Base-by-base conservation (phyloP, 2,113 vertebrate genomes). In the Laticauda laticaudata region DNA sequence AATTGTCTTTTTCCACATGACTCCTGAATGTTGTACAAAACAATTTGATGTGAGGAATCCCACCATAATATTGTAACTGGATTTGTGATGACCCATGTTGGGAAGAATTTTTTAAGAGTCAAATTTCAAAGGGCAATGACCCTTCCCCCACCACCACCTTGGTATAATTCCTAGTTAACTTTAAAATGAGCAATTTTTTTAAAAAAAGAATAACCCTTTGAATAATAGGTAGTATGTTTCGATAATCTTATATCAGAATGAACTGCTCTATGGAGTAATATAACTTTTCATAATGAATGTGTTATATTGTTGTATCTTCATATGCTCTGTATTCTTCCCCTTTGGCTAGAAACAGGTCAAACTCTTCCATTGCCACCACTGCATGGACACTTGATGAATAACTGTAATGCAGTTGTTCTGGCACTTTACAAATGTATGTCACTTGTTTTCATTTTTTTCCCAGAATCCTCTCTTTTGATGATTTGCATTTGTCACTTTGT, bases 401-500 rank as follows among this genome's bases (percentile, higher is more conserved):
- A 95, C 92, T 85, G 95, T 95, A 96, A 95, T 94, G 95, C 96
- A 95, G 69, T 96, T 95, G 93, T 94, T 94, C 95, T 92, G 97
- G 96, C 94, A 94, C 96, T 97, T 96, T 95, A 95, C 94, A 96
- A 12, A 95, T 97, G 93, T 97, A 95, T 87, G 88, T 96, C 96
- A 96, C 92, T 94, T 93, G 91, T 94, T 97, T 96, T 95, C 94
- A 94, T 95, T 92, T 95, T 96, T 96, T 92, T 91, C 96, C 96
- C 96, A 96, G 96, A 89, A 97, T 95, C 95, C 94, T 97, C 87
- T 93, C 54, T 97, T 92, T 95, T 96, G n/a, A 93, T 90, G 86
- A 90, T 95, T 97, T 92, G 96, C 97, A 97, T 97, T 97, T 96
- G 96, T 96, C 96, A 97, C 96, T 97, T 97, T 97, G 96, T 95